A percentile compares a stretch with the other conserved stretches of the same genome.
Conservation (phyloP, 2,888 invertebrate genomes). For the Chymomyza amoena region DNA sequence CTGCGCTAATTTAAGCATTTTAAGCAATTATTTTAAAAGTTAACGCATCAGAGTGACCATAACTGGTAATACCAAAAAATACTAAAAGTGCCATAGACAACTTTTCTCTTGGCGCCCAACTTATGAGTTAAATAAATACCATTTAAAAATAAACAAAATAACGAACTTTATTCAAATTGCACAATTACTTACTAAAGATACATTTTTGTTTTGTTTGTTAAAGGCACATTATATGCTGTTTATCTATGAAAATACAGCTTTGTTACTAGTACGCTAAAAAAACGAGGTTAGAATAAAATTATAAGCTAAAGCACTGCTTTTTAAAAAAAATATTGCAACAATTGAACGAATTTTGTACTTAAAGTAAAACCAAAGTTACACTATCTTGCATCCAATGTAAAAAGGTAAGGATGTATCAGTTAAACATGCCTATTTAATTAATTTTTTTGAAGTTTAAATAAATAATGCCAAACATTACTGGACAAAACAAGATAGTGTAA, state of each 20-base stretch:
- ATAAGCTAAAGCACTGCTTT: constrained; percentile 11
- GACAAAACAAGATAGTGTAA: not conserved
- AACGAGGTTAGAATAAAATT: not conserved
- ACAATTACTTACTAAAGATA: constrained; percentile 54
- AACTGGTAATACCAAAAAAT: too few relatives aligned
- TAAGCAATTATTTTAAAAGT: too few relatives aligned
- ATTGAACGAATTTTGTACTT: constrained; percentile 45
- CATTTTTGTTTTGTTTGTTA: constrained; percentile 5
- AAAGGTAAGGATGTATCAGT: not conserved
- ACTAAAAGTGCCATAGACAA: too few relatives aligned
- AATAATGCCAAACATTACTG: too few relatives aligned
- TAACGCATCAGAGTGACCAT: too few relatives aligned
- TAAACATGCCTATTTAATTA: too few relatives aligned
- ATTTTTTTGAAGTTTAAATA: too few relatives aligned
- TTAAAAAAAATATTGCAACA: not conserved
- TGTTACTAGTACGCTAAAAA: not conserved
- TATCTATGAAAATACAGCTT: not conserved
- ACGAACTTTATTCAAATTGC: constrained; percentile 50
- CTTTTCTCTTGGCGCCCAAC: too few relatives aligned
- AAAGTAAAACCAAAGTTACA: constrained; percentile 6
- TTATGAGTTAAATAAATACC: not conserved
- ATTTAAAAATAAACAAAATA: constrained; percentile 40
- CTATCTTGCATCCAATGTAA: not conserved
- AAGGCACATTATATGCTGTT: constrained; percentile 13
- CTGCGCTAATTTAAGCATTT: too few relatives aligned